These are phyloP conservation scores for Argopecten irradians DNA, from an alignment of 1,140 invertebrate species.

Conservation along the genomic window DNA sequence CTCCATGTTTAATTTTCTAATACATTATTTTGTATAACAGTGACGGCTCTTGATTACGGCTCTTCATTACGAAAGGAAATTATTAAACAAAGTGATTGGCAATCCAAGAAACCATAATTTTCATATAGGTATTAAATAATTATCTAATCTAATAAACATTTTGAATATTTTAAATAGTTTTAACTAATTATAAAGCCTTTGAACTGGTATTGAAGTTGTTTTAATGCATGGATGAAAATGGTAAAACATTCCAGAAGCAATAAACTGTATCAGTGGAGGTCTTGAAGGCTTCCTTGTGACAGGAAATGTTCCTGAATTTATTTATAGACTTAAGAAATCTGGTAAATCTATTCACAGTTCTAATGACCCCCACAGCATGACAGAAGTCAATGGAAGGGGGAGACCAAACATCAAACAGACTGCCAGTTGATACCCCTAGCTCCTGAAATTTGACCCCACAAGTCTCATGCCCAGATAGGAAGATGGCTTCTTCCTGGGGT, in stretches of 20 bases:
- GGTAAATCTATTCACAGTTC: not conserved
- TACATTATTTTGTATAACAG: no score
- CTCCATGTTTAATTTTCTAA: no score
- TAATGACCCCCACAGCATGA: conserved; percentile 6
- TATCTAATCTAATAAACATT: no score
- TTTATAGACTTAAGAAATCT: conserved; percentile 4
- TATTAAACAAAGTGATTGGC: no score
- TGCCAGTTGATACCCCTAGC: not conserved
- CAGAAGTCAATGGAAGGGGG: not conserved
- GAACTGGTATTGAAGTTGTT: no score
- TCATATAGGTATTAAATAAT: no score
- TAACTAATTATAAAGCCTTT: no score
- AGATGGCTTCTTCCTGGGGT: not conserved
- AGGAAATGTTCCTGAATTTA: not conserved
- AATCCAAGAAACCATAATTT: no score
- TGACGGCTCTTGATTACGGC: no score
- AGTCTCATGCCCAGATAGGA: not conserved
- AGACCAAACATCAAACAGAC: not conserved
- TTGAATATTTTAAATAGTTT: no score
- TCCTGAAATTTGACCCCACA: not conserved
- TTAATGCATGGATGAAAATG: no score
- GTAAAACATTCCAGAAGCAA: not conserved
- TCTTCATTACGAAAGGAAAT: no score
- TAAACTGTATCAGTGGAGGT: not conserved
- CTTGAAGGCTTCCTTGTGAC: not conserved